phyloP scores from a whole-genome alignment of 1,140 invertebrate genomes.

The Caenorhabditis tropicalis region DNA sequence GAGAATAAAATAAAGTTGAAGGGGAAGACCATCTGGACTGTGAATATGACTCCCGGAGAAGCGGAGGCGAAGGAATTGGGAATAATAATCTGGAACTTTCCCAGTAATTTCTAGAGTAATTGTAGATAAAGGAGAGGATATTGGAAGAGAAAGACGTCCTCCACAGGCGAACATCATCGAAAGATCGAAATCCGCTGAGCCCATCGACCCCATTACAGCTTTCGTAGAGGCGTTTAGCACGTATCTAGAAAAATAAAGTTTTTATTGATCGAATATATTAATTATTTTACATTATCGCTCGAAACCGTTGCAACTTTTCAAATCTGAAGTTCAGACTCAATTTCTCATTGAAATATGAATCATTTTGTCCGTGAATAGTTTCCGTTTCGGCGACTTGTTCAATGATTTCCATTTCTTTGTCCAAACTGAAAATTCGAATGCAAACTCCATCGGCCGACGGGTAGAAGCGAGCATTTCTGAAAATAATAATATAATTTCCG shows the following conservation, averaged over 20 bases:
- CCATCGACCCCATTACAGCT: conserved; percentile 5
- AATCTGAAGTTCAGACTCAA: background rate
- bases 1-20: conserved; percentile 13
- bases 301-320: conserved; percentile 21
- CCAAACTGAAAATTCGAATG: conserved; percentile 11
- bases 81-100: conserved; percentile 8
- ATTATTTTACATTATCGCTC: background rate
- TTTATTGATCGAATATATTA: background rate
- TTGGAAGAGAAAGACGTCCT: background rate
- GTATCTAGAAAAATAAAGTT: background rate
- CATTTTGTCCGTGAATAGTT: background rate
- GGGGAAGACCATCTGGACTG: background rate
- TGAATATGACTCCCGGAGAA: conserved; percentile 13
- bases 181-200: background rate
- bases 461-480: conserved; percentile 27
- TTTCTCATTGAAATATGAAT: background rate
- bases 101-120: background rate
- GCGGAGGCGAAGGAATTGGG: background rate
- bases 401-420: conserved; percentile 6
- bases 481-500: background rate
- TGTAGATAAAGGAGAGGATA: background rate
- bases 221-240: conserved; percentile 13
- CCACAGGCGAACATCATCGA: conserved; percentile 33
- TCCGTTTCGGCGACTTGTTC: conserved; percentile 15
- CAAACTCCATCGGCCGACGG: background rate